Base-by-base conservation (phyloP, 2,113 vertebrate species). In the Helogale parvula region DNA sequence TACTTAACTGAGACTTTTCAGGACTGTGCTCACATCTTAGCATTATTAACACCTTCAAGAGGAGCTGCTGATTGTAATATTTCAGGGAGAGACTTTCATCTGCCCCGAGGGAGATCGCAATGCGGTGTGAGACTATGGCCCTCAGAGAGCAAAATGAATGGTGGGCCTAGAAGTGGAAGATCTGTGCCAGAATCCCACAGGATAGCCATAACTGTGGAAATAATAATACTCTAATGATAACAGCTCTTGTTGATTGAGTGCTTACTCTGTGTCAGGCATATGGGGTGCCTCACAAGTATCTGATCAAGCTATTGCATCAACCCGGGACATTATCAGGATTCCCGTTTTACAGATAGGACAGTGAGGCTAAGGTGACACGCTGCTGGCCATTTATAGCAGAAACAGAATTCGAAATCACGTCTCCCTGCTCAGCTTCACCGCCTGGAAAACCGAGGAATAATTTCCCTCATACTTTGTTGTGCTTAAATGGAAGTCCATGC, bases 71-170 rank as follows among this genome's bases (percentile, higher is more conserved):
- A 3, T 29, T 2, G 2, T 76, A 45, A 50, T 38, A 38, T 38
- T 52, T 94, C 84, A 63, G n/a, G 31, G 35, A 35, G 33, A 63
- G 52, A 15, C 2, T 6, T 76, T 5, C 10, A 3, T n/a, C 47
- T 17, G 9, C 66, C 15, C 2, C 1, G 15, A 35, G 35, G 38
- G 47, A 9, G 21, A 54, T 0, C 17, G 25, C 41, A 25, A 11
- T 33, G 29, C 6, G 33, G 0, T 7, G 0, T 0, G 47, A 66
- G 52, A 57, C 79, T 14, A 2, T 2, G 60, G 25, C 0, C 7
- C 41, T 52, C 10, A 15, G 60, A 45, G 1, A 35, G 35, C 71
- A 33, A 10, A 54, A 79, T 50, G 23, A 2, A 25, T 19, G 25
- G 41, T 31, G n/a, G 47, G 12, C 66, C 88, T 72, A 81, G 23